Evolutionary conservation across 2,113 vertebrate genomes (phyloP), one percentile per base, ranked within the genome.

Genomic region (Girardinichthys multiradiatus): DNA sequence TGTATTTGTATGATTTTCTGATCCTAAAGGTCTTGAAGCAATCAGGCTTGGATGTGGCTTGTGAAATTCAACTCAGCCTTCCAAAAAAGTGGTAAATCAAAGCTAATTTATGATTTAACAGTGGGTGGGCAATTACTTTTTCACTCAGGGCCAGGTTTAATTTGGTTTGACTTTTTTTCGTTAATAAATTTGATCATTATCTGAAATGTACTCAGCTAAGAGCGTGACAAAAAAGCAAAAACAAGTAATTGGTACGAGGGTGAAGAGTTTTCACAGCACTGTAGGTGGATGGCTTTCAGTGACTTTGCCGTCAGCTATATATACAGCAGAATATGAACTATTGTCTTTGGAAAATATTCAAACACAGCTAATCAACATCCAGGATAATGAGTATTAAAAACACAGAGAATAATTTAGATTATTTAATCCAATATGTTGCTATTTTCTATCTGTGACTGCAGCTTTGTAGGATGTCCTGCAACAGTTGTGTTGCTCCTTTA

Each of bases 381-480:
- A 10, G 8, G 37, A 2, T 8, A 30, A 10, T 10, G 0, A 30
- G 28, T 21, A 19, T 1, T 21, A 9, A 21, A 21, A 13, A 19
- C 1, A 4, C 14, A 31, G 19, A 71, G 33, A 12, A 13, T 13
- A 1, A 17, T 67, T 68, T 37, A 21, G 9, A 28, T 51, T 24
- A 48, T 48, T 42, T 21, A 39, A 61, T 24, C 26, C 65, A 74
- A 27, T 26, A 10, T 5, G 57, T 31, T 45, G 63, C 29, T 19
- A 28, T 57, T 64, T 58, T 73, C n/a, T 8, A 64, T 24, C 39
- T 72, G 54, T 39, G 13, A 14, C 68, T 66, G 35, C 15, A 27
- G 24, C 64, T 74, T 65, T 59, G 29, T 30, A 72, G 17, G 24
- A 60, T 30, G 42, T 72, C 31, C 74, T 2, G 26, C 54, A 69